Percentiles rank a stretch among this genome's conserved stretches.
These are phyloP conservation scores for Oxyteleia sp. DNA, from an alignment of 2,888 invertebrate genomes.

Conservation along the genomic window DNA sequence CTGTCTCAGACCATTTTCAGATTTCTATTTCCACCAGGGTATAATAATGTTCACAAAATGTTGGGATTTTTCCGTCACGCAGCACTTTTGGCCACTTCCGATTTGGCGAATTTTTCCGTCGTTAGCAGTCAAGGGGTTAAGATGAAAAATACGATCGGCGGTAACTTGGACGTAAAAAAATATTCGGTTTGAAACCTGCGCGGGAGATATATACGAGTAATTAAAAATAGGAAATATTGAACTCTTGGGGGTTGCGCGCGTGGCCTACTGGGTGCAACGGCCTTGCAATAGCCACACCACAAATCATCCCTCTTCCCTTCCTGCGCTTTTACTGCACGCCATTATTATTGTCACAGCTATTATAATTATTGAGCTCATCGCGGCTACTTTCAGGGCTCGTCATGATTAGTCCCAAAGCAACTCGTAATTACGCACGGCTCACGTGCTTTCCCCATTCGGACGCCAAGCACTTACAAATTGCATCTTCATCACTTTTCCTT, in stretches of 20 bases:
- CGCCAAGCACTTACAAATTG: neutral
- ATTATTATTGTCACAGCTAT: constrained; percentile 84
- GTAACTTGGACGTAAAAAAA: constrained; percentile 8
- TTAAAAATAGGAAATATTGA: constrained; percentile 56
- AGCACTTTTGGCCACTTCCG: too few relatives aligned
- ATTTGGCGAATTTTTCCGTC: too few relatives aligned
- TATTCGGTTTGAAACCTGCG: constrained; percentile 17
- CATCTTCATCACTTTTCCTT: neutral
- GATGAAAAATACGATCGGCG: constrained; percentile 4
- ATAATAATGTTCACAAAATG: too few relatives aligned
- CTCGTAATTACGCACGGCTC: constrained; percentile 21
- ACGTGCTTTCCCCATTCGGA: constrained; percentile 42
- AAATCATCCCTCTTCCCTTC: constrained; percentile 67
- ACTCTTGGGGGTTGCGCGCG: constrained; percentile 34
- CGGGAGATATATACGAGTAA: constrained; percentile 41
- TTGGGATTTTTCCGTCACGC: too few relatives aligned
- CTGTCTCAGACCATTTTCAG: too few relatives aligned
- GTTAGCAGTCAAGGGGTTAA: too few relatives aligned
- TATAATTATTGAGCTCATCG: constrained; percentile 83
- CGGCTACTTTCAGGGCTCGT: constrained; percentile 76
- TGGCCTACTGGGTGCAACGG: constrained; percentile 76
- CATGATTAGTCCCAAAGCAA: constrained; percentile 78
- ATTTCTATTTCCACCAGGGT: too few relatives aligned
- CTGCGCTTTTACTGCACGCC: constrained; percentile 77
- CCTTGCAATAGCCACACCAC: constrained; percentile 74